Percentiles rank a stretch among this genome's conserved stretches.
These are phyloP conservation scores for Jacana jacana DNA, from an alignment of 2,113 vertebrate genomes.

Conservation along the genomic window DNA sequence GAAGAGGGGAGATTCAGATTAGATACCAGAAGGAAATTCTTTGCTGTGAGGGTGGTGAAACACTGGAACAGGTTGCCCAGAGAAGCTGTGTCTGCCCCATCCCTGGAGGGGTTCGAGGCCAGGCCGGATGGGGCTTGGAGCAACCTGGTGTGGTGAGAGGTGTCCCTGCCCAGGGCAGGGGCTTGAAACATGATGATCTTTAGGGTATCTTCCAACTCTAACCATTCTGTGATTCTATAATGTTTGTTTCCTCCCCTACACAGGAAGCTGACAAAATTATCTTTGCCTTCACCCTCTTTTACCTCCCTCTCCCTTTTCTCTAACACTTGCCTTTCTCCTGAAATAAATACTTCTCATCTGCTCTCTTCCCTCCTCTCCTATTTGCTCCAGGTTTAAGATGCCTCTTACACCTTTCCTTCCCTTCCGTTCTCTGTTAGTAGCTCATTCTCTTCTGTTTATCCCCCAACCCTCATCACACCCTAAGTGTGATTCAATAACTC, in stretches of 20 bases:
- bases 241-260: not conserved
- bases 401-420: not conserved
- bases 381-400: not conserved
- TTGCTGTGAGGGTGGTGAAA: no score
- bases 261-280: not conserved
- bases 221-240: no score
- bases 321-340: not conserved
- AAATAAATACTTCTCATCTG: not conserved
- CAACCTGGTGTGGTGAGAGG: no score
- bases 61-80: no score
- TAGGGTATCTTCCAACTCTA: no score
- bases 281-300: not conserved
- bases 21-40: no score
- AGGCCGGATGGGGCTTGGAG: no score
- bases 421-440: not conserved
- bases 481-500: not conserved
- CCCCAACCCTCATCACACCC: not conserved
- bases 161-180: no score
- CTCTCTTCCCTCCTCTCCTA: not conserved
- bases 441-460: not conserved
- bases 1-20: no score
- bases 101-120: no score
- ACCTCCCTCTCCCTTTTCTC: not conserved
- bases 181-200: no score
- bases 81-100: no score